A percentile compares a stretch with the other conserved stretches of the same genome.
phyloP scores from a whole-genome alignment of 2,888 invertebrate genomes.

The Schizaphis graminum region DNA sequence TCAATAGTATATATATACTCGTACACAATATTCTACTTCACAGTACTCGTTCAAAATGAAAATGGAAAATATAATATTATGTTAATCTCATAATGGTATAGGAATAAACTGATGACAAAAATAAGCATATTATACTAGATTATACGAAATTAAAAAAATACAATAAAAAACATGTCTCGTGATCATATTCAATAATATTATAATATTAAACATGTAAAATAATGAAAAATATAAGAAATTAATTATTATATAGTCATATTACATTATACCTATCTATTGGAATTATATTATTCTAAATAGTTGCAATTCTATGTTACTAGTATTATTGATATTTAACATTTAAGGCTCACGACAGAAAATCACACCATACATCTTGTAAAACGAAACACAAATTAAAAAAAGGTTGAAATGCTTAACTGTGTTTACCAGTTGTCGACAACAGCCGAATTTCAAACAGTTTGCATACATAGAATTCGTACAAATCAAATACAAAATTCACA shows the following conservation, averaged over 20 bases:
- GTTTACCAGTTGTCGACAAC: not conserved
- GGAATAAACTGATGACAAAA: not conserved
- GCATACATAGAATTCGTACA: not conserved
- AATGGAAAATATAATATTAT: not conserved
- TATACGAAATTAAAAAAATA: not conserved
- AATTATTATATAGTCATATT: not conserved
- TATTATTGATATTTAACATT: not conserved
- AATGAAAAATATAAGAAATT: not conserved
- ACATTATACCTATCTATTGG: not conserved
- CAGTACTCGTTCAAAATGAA: not conserved
- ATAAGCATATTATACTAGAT: not conserved
- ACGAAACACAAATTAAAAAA: not conserved
- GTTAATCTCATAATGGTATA: not conserved
- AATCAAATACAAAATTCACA: not conserved
- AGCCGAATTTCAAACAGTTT: constrained; percentile 5
- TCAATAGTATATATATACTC: not conserved
- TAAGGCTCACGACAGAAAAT: not conserved
- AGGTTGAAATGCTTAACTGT: not conserved
- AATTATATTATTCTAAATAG: not conserved
- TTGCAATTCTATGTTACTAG: not conserved
- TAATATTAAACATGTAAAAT: not conserved
- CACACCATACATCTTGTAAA: not conserved
- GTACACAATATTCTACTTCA: not conserved
- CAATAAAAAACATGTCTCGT: not conserved
- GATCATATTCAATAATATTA: not conserved